phyloP scores from a whole-genome alignment of 1,140 invertebrate species.

The Pachypsylla venusta region DNA sequence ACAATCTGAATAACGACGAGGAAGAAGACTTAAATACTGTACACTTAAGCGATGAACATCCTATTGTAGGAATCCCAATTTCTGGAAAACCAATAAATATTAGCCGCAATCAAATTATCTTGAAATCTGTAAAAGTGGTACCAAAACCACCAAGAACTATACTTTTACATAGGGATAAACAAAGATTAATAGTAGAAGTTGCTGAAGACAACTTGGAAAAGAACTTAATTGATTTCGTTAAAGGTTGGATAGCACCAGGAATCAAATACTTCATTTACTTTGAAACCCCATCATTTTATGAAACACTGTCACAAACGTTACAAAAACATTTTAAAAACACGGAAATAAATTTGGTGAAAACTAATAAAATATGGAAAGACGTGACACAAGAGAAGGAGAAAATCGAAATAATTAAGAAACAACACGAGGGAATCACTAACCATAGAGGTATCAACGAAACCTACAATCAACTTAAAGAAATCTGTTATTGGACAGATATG shows the following conservation, averaged over 20 bases:
- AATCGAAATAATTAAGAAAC: neutral
- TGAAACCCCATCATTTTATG: neutral
- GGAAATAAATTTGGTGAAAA: neutral
- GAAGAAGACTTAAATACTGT: neutral
- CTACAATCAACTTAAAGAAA: neutral
- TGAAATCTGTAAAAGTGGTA: neutral
- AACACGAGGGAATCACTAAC: neutral
- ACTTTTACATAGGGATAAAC: neutral
- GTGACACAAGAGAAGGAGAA: neutral
- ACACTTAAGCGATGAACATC: neutral
- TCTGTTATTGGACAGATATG: neutral
- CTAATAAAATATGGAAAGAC: neutral
- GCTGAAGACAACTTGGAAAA: neutral
- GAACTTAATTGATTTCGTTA: neutral
- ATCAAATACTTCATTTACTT: conserved; percentile 1
- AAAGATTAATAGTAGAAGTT: neutral
- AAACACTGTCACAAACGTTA: neutral
- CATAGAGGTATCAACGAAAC: conserved; percentile 4
- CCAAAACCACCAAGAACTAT: neutral
- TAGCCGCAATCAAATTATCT: neutral
- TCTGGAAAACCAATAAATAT: neutral
- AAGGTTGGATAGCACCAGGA: neutral
- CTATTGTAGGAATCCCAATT: conserved; percentile 4
- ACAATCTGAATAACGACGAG: too few relatives aligned
- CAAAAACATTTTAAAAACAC: neutral